A percentile compares a stretch with the other conserved stretches of the same genome.
phyloP scores from a whole-genome alignment of 2,888 invertebrate species.

The Phyllotreta cruciferae region DNA sequence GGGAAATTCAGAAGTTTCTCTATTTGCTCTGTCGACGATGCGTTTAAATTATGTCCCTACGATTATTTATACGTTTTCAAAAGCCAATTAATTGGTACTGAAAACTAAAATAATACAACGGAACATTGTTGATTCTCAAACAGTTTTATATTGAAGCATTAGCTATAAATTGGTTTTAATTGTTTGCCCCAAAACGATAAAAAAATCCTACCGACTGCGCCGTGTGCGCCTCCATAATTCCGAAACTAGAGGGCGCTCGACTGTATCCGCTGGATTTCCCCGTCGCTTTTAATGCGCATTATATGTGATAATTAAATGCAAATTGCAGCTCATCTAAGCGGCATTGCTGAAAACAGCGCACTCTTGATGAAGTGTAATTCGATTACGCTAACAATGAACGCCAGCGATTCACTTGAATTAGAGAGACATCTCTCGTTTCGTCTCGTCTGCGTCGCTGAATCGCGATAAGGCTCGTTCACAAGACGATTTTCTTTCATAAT shows the following conservation, averaged over 20 bases:
- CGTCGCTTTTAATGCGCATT: slow-evolving; percentile 59
- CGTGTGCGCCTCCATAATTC: slow-evolving; percentile 48
- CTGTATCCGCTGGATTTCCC: slow-evolving; percentile 55
- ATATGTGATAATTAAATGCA: slow-evolving; percentile 63
- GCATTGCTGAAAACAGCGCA: slow-evolving; percentile 60
- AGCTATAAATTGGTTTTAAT: too few species aligned
- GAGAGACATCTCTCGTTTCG: slow-evolving; percentile 30
- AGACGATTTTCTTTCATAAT: slow-evolving; percentile 40
- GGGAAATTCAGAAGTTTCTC: slow-evolving; percentile 28
- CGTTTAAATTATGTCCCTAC: slow-evolving; percentile 31
- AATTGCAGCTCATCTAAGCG: slow-evolving; percentile 62
- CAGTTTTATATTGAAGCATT: too few species aligned
- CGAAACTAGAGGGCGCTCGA: slow-evolving; percentile 40
- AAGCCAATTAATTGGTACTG: slow-evolving; percentile 19
- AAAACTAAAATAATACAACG: too few species aligned
- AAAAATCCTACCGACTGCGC: slow-evolving; percentile 17
- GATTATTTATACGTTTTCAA: slow-evolving; percentile 32
- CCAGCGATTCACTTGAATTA: slow-evolving; percentile 35
- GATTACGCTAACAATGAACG: slow-evolving; percentile 60
- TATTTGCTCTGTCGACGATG: slow-evolving; percentile 24
- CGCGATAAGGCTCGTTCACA: slow-evolving; percentile 45
- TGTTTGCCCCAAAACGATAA: background rate
- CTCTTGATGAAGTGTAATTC: slow-evolving; percentile 61
- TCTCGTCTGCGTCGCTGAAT: slow-evolving; percentile 33
- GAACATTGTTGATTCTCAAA: too few species aligned